phyloP scores from a whole-genome alignment of 2,797 vertebrate species.

The Acipenser oxyrinchus region DNA sequence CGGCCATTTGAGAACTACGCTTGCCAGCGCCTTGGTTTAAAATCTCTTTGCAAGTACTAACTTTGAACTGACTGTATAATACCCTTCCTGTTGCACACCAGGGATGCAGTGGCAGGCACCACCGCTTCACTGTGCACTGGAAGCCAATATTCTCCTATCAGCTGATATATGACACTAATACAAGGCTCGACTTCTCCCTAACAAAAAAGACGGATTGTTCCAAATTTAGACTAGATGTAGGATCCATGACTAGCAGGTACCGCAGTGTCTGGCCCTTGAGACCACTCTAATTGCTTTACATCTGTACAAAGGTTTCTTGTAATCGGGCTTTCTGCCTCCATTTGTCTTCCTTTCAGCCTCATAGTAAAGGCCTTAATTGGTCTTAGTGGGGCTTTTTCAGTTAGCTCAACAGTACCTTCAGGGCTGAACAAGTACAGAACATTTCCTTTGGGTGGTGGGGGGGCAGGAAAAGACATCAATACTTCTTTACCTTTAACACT shows the following conservation, averaged over 20 bases:
- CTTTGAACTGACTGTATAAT: constrained; percentile 54
- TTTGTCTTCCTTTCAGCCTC: constrained; percentile 97
- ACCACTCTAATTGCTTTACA: constrained; percentile 98
- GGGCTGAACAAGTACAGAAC: constrained; percentile 67
- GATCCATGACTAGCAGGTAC: constrained; percentile 83
- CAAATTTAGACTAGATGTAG: constrained; percentile 82
- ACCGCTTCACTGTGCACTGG: constrained; percentile 59
- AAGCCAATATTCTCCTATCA: constrained; percentile 70
- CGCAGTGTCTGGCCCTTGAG: constrained; percentile 76
- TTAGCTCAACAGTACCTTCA: constrained; percentile 70
- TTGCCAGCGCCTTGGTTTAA: constrained; percentile 16
- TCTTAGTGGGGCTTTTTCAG: constrained; percentile 88
- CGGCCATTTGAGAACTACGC: constrained; percentile 50
- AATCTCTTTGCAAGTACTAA: constrained; percentile 10
- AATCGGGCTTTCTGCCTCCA: constrained; percentile 94
- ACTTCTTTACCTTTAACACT: constrained; percentile 85
- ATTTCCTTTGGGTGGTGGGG: constrained; percentile 54
- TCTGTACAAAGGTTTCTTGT: constrained; percentile 98
- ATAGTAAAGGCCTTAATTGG: constrained; percentile 97
- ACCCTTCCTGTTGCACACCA: constrained; percentile 58
- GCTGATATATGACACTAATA: constrained; percentile 87
- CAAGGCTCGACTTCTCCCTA: constrained; percentile 73
- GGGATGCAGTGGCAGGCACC: constrained; percentile 54
- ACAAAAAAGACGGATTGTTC: constrained; percentile 84
- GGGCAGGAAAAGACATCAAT: constrained; percentile 76